Evolutionary conservation across 2,113 vertebrate species (phyloP), one percentile per base, ranked within the genome.

Genomic region (Talpa occidentalis): DNA sequence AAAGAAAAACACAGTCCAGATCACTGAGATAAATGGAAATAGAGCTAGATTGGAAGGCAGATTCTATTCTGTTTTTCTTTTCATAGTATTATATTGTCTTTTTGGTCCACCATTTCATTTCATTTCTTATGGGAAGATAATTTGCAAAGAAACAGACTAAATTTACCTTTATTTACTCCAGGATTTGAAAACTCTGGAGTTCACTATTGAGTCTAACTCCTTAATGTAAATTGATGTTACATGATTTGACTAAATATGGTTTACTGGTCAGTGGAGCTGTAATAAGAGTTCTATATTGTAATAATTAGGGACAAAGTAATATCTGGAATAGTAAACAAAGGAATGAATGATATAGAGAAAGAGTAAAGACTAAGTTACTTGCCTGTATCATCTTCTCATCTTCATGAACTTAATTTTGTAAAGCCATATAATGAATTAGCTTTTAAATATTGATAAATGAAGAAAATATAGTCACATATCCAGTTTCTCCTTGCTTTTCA

Each of bases 131-230:
- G 35, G 47, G 32, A 6, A 90, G 69, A 82, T 64, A 56, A 80
- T 47, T 95, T 86, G 40, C 32, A 82, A 93, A 83, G 59, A 92
- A 81, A 76, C 9, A 79, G 37, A 76, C 62, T 52, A 35, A 80
- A 5, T 72, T 1, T 42, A 37, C 30, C 60, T 88, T 87, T 94
- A 32, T 70, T 93, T 95, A 28, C 14, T 54, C 5, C 10, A 95
- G 22, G 14, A 79, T 56, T 90, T 17, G 22, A 73, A 72, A 44
- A 84, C 59, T 89, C 32, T 60, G 62, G 40, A 32, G 14, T 92
- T 83, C 74, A 87, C 60, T 67, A 44, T 69, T 47, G 30, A 74
- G 16, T 37, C 30, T 85, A 56, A n/a, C 16, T 28, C 4, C 49
- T 69, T 35, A 66, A 54, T 54, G 5, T 67, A 28, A 82, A 44